phyloP scores from a whole-genome alignment of 2,888 invertebrate species.

The Phaonia tiefii region DNA sequence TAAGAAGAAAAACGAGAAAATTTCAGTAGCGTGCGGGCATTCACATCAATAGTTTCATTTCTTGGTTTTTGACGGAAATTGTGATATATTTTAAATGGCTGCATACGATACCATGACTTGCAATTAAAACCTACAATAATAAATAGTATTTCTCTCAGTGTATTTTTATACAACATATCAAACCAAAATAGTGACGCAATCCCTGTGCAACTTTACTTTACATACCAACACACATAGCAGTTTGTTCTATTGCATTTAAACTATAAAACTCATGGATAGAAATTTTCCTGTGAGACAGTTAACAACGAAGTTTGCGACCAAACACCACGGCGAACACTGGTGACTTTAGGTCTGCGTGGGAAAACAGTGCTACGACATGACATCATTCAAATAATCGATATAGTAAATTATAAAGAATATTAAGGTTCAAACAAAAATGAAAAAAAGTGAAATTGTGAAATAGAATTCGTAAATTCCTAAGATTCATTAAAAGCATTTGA shows the following conservation, averaged over 20 bases:
- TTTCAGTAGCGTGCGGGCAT: too few species aligned
- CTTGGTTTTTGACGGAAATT: too few species aligned
- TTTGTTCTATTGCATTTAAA: not conserved
- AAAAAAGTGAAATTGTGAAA: not conserved
- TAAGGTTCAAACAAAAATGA: not conserved
- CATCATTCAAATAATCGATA: not conserved
- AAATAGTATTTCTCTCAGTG: conserved; percentile 46
- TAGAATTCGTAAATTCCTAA: not conserved
- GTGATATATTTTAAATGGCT: too few species aligned
- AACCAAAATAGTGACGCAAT: conserved; percentile 40
- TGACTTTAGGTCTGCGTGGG: not conserved
- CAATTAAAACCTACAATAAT: too few species aligned
- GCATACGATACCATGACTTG: too few species aligned
- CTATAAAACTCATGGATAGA: not conserved
- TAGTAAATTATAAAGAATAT: not conserved
- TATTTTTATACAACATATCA: conserved; percentile 5
- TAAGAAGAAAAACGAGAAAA: too few species aligned
- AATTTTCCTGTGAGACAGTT: not conserved
- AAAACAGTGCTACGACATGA: not conserved
- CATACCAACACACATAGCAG: not conserved
- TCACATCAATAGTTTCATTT: too few species aligned
- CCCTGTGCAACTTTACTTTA: conserved; percentile 24
- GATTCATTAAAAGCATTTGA: not conserved
- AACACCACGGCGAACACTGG: not conserved
- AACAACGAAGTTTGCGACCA: not conserved